Conservation (phyloP, 2,888 invertebrate species). For the Cryptocheilus praepositus region DNA sequence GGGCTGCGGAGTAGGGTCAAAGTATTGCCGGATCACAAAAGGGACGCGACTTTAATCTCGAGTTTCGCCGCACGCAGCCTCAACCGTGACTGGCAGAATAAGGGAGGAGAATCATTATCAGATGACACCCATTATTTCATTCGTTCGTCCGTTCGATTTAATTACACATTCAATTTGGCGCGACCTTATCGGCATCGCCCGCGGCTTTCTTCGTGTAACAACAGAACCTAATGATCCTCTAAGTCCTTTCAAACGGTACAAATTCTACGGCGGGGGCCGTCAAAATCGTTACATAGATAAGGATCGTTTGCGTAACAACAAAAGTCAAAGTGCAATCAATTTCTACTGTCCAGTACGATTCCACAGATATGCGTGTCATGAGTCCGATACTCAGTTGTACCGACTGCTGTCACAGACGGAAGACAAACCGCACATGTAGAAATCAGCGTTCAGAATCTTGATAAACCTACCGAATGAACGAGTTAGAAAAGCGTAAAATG, state of each 20-base stretch:
- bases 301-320: no score
- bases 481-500: not conserved
- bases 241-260: constrained; percentile 34
- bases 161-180: constrained; percentile 65
- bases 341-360: no score
- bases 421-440: not conserved
- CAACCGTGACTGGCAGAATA: constrained; percentile 63
- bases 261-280: constrained; percentile 18
- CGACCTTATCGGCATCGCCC: constrained; percentile 50
- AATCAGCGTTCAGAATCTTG: not conserved
- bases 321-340: no score
- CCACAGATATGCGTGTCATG: no score
- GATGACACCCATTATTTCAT: constrained; percentile 67
- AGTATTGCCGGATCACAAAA: constrained; percentile 59
- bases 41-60: constrained; percentile 58
- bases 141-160: constrained; percentile 59
- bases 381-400: no score
- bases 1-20: constrained; percentile 47
- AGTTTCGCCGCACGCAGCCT: constrained; percentile 47
- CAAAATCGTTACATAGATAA: no score
- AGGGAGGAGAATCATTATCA: constrained; percentile 59
- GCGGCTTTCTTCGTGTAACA: constrained; percentile 40
- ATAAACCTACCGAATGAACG: not conserved
- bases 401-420: not conserved
- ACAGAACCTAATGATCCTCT: constrained; percentile 39